Conservation (phyloP, 2,888 invertebrate genomes). For the Scaptomyza cyrtandrae region DNA sequence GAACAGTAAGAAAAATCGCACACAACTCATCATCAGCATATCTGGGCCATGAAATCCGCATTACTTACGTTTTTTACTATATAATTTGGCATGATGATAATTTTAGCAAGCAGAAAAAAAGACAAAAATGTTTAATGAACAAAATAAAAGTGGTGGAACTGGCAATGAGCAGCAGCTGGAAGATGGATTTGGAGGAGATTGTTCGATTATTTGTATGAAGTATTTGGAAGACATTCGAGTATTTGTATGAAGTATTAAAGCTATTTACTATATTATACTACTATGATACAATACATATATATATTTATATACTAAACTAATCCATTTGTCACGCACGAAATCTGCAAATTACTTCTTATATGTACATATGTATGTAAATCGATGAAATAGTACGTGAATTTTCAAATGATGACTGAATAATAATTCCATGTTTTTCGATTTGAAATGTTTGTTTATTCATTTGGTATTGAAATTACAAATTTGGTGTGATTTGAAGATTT, state of each 20-base stretch:
- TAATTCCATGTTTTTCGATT: constrained; percentile 6
- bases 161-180: not conserved
- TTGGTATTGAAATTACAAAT: not conserved
- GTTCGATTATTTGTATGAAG: too few species aligned
- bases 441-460: not conserved
- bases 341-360: constrained; percentile 2
- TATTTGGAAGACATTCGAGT: constrained; percentile 9
- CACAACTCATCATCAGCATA: not conserved
- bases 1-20: too few species aligned
- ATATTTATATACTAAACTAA: constrained; percentile 21
- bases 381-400: not conserved
- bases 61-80: too few species aligned
- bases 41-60: too few species aligned
- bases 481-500: constrained; percentile 9
- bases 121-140: not conserved
- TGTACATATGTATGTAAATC: not conserved
- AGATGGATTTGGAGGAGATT: too few species aligned
- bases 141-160: not conserved
- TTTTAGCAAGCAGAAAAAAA: not conserved
- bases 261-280: constrained; percentile 32
- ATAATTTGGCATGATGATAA: too few species aligned
- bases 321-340: constrained; percentile 23
- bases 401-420: constrained; percentile 28
- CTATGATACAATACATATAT: not conserved
- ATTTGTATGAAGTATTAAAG: constrained; percentile 59